phyloP scores from a whole-genome alignment of 2,888 invertebrate species.

The Himalopsyche kuldschensis region DNA sequence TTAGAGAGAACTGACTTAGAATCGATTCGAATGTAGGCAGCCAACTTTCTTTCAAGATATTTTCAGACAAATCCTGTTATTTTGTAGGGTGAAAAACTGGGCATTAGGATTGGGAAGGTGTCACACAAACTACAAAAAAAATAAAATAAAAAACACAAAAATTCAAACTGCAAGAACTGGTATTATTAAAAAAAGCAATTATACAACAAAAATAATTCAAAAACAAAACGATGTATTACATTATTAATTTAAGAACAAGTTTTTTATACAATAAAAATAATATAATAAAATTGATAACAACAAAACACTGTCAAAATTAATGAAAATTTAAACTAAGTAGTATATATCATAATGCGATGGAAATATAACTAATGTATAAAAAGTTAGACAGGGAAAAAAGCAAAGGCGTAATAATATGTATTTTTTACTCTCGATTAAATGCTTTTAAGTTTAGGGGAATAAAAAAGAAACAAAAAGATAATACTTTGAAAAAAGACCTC shows the following conservation, averaged over 20 bases:
- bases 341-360: not conserved
- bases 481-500: not conserved
- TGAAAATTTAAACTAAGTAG: not conserved
- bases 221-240: conserved; percentile 73
- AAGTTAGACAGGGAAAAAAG: not conserved
- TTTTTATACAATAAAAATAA: conserved; percentile 71
- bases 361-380: not conserved
- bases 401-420: not conserved
- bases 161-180: conserved; percentile 71
- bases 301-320: conserved; percentile 58
- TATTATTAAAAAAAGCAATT: conserved; percentile 76
- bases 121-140: conserved; percentile 40
- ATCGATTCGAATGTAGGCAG: too few relatives aligned
- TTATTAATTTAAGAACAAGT: conserved; percentile 73
- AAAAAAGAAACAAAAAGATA: not conserved
- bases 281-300: conserved; percentile 61
- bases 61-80: not conserved
- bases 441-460: not conserved
- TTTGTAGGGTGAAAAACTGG: not conserved
- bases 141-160: conserved; percentile 62
- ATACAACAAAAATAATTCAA: conserved; percentile 75
- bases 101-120: conserved; percentile 6
- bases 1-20: not conserved
- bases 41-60: not conserved
- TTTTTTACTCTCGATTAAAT: not conserved